Base-by-base conservation (phyloP, 2,888 invertebrate species). In the Phengaris arion region DNA sequence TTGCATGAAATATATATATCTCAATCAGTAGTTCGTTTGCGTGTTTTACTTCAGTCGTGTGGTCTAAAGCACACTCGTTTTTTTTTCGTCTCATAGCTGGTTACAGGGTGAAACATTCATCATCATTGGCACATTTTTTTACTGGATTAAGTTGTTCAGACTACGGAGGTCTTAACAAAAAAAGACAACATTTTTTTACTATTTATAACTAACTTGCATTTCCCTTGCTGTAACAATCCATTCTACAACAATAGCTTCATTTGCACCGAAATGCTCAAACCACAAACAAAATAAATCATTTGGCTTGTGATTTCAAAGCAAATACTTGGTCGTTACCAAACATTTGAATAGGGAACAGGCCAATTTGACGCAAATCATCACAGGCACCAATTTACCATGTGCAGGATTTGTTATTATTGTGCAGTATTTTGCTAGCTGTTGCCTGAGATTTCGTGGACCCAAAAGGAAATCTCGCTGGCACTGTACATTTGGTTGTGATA, bases 211-310 rank as follows among this genome's bases (percentile, higher is more conserved):
- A 57, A 64, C 22, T 64, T 10, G 1, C 35, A 22, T 22, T 22
- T 22, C 9, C 4, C 9, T 9, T 59, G 0, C 15, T 52, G 9
- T 52, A 10, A 12, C 52, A 12, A 52, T 10, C 35, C 10, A 12
- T 64, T 59, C 15, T 59, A 8, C 22, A 10, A 48, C 68, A 72
- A 52, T 72, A 54, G 52, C 52, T 12, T 52, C 15, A 54, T 72
- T 72, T 54, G 35, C 35, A 54, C 72, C 12, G 12, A 54, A 51
- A 70, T 72, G 72, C 72, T 22, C 46, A 15, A 72, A 35, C 22
- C 72, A 54, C 51, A 72, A 54, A 52, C 52, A 52, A 72, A 72
- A 72, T 72, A 52, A 72, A 52, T 70, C 52, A 70, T 52, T 64
- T 48, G n/a, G 69, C 9, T 72, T 72, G 72, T 52, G 54, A 52